Percentiles rank a stretch among this genome's conserved stretches.
Evolutionary conservation across 2,797 vertebrate species (phyloP).

Genomic region (Alectoris magna): DNA sequence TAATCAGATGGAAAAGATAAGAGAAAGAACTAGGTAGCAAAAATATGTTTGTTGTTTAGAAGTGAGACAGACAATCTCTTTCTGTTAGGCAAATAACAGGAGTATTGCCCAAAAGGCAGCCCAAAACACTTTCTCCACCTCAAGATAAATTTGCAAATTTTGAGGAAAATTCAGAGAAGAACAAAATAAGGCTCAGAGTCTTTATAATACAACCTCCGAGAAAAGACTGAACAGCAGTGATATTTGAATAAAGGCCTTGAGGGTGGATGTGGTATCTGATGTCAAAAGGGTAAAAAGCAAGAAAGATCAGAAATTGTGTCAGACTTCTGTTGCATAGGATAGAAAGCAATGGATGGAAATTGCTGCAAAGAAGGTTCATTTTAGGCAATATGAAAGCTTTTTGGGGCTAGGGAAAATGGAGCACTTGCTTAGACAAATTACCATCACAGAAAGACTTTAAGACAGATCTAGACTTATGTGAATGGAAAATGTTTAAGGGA

Average conservation of each 20-base stretch:
- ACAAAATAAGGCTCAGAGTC: background rate
- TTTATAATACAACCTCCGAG: background rate
- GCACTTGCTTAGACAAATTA: background rate
- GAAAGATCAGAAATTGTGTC: background rate
- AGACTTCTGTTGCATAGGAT: background rate
- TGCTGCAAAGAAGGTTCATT: background rate
- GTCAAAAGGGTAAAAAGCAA: background rate
- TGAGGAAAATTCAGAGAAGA: background rate
- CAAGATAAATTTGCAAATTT: background rate
- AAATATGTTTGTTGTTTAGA: background rate
- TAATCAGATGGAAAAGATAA: background rate
- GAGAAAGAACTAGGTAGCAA: background rate
- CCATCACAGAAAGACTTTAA: background rate
- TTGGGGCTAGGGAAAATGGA: background rate
- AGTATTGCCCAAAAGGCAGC: background rate
- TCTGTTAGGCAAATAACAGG: background rate
- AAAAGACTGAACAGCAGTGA: background rate
- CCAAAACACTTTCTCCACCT: background rate
- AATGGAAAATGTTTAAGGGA: background rate
- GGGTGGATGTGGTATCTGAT: background rate
- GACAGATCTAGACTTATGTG: background rate
- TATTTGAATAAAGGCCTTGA: background rate
- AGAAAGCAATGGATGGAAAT: background rate
- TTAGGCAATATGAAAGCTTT: background rate
- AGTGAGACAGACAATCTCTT: background rate